Evolutionary conservation across 2,797 vertebrate genomes (phyloP).

Genomic region (Phoeniculus purpureus): DNA sequence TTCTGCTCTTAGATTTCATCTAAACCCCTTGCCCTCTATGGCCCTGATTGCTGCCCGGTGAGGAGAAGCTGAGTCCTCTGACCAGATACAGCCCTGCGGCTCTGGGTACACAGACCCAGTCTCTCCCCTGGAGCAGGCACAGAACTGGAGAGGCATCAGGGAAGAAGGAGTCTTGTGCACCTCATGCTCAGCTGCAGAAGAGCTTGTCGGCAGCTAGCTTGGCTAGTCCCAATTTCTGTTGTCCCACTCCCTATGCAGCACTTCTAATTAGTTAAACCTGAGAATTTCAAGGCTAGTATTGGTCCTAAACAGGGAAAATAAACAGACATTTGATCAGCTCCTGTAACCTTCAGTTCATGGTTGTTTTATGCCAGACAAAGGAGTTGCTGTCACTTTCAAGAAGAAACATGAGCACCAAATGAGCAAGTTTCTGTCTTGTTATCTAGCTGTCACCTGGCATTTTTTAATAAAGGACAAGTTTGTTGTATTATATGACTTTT

Average conservation of each 20-base stretch:
- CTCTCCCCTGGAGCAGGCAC: background rate
- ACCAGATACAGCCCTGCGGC: background rate
- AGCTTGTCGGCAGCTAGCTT: background rate
- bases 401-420: slow-evolving; percentile 3
- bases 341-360: background rate
- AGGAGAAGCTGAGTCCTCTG: background rate
- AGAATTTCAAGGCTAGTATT: background rate
- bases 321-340: background rate
- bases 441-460: background rate
- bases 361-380: background rate
- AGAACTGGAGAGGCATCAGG: background rate
- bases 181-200: background rate
- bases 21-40: background rate
- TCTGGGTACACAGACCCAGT: background rate
- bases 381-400: background rate
- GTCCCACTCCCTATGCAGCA: background rate
- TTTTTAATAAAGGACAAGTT: slow-evolving; percentile 27
- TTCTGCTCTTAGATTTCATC: background rate
- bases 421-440: background rate
- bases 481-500: background rate
- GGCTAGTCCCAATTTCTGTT: background rate
- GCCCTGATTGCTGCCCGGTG: background rate
- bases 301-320: slow-evolving; percentile 6
- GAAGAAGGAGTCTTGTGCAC: background rate
- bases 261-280: background rate